phyloP scores from a whole-genome alignment of 2,888 invertebrate species.

The Caenorhabditis sp. region DNA sequence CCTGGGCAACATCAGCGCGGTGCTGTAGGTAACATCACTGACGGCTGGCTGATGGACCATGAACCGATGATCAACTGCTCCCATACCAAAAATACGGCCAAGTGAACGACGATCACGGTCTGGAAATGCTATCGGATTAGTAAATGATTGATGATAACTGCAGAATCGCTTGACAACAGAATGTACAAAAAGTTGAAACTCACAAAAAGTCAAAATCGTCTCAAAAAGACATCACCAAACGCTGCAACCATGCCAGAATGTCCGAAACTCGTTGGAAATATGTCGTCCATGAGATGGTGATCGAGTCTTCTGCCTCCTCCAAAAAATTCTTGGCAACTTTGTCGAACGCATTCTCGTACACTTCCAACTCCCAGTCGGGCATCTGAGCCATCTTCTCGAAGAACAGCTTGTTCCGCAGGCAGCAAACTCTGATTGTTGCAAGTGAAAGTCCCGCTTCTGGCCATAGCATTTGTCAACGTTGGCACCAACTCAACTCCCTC shows the following conservation, averaged over 20 bases:
- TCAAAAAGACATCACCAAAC: background rate
- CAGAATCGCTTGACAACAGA: too few species aligned
- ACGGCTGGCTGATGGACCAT: conserved; percentile 46
- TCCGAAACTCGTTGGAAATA: too few species aligned
- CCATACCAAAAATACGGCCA: conserved; percentile 1
- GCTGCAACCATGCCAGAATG: too few species aligned
- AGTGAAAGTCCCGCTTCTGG: too few species aligned
- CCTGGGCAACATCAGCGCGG: conserved; percentile 14
- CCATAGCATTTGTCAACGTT: too few species aligned
- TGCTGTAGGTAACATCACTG: conserved; percentile 11
- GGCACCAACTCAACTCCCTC: too few species aligned
- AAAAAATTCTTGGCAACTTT: conserved; percentile 62
- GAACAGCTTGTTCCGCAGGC: too few species aligned
- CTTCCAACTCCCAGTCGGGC: conserved; percentile 53
- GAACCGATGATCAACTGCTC: conserved; percentile 64
- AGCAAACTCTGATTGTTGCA: too few species aligned
- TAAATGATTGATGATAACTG: too few species aligned
- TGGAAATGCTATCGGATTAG: too few species aligned
- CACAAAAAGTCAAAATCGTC: conserved; percentile 26
- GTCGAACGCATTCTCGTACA: conserved; percentile 65
- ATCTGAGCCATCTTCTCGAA: conserved; percentile 60
- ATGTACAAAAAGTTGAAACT: background rate
- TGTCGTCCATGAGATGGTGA: too few species aligned
- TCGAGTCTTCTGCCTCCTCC: conserved; percentile 29
- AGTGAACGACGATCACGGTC: conserved; percentile 25